These are phyloP conservation scores for Cheirogaleus medius DNA, from an alignment of 2,113 vertebrate genomes.

Conservation along the genomic window DNA sequence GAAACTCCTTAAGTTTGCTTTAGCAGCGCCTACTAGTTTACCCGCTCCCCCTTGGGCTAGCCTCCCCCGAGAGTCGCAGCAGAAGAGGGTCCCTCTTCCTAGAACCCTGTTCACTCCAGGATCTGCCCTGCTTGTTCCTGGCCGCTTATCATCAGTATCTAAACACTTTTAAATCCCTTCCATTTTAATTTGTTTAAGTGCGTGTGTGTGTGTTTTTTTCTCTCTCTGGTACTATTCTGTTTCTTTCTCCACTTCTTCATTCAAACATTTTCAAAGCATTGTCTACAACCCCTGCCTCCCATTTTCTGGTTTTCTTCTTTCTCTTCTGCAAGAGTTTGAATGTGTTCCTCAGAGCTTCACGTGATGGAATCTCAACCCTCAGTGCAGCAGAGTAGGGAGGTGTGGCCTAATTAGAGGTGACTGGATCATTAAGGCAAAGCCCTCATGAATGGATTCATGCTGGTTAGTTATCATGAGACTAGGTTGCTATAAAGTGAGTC, in stretches of 20 bases:
- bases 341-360: background rate
- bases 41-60: too few species aligned
- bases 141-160: background rate
- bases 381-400: background rate
- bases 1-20: background rate
- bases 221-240: background rate
- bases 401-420: background rate
- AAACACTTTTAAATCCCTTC: background rate
- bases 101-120: background rate
- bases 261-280: background rate
- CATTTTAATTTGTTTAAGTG: background rate
- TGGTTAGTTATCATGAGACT: background rate
- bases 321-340: background rate
- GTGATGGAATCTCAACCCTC: background rate
- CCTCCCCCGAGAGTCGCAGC: background rate
- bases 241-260: background rate
- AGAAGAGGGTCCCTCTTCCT: background rate
- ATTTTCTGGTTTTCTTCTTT: background rate
- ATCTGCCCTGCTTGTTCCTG: background rate
- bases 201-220: too few species aligned
- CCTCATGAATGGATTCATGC: background rate
- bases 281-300: background rate
- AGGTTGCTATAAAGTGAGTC: background rate
- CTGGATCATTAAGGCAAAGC: background rate
- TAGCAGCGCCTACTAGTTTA: too few species aligned